These are phyloP conservation scores for Phataginus tetradactyla DNA, from an alignment of 2,797 vertebrate species.

Conservation along the genomic window DNA sequence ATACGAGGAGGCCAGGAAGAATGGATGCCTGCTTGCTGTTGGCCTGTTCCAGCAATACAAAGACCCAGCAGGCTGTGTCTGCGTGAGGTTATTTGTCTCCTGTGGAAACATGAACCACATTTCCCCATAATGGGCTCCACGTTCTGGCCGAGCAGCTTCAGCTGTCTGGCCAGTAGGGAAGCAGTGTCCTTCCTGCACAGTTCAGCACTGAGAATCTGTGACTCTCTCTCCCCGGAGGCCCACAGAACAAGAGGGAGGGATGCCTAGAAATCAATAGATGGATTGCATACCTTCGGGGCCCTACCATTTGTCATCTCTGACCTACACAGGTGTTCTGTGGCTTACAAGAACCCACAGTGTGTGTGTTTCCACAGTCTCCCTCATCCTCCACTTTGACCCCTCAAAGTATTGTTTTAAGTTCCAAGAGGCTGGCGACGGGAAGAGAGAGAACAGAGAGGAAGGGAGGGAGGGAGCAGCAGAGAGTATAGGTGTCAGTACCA, in stretches of 20 bases:
- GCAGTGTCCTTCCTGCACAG: slow-evolving; percentile 37
- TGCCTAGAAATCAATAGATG: slow-evolving; percentile 67
- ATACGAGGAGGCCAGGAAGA: background rate
- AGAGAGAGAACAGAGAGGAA: background rate
- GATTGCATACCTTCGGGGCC: slow-evolving; percentile 67
- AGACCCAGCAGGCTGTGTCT: background rate
- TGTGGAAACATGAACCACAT: slow-evolving; percentile 44
- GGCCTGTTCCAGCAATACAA: background rate
- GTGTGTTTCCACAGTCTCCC: background rate
- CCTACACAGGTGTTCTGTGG: slow-evolving; percentile 20
- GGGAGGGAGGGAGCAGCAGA: background rate
- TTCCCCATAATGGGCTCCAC: slow-evolving; percentile 49
- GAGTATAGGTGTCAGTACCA: background rate
- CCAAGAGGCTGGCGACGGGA: background rate
- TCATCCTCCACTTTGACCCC: background rate
- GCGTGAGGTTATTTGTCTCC: background rate
- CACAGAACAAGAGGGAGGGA: slow-evolving; percentile 37
- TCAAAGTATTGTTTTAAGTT: slow-evolving; percentile 22
- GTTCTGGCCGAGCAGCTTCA: slow-evolving; percentile 62
- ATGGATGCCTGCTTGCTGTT: background rate
- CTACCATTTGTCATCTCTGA: slow-evolving; percentile 75
- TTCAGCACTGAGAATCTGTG: slow-evolving; percentile 65
- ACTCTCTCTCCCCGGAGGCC: slow-evolving; percentile 62
- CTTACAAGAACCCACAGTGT: background rate
- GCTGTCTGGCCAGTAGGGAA: slow-evolving; percentile 65